These are phyloP conservation scores for Microtus pennsylvanicus DNA, from an alignment of 2,113 vertebrate species.

Conservation along the genomic window DNA sequence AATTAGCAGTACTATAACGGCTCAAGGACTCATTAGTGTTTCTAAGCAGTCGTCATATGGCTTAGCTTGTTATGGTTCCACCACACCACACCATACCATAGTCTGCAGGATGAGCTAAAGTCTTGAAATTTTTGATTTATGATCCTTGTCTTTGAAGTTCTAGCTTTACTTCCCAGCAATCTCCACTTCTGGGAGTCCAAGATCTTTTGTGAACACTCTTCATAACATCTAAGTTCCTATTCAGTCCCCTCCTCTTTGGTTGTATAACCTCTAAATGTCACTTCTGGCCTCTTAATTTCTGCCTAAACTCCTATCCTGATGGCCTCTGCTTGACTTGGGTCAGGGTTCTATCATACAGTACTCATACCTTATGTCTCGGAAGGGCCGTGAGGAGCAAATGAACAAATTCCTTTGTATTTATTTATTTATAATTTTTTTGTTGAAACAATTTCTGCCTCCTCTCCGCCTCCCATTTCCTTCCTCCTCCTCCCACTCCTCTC, in stretches of 20 bases:
- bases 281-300: not conserved
- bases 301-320: not conserved
- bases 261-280: not conserved
- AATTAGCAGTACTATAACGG: not conserved
- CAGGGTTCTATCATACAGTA: not conserved
- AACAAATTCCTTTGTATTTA: not conserved
- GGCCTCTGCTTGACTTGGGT: conserved; percentile 11
- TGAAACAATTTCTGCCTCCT: too few relatives aligned
- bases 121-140: not conserved
- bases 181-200: not conserved
- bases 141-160: not conserved
- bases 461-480: too few relatives aligned
- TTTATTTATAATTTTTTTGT: too few relatives aligned
- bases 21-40: conserved; percentile 15
- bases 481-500: too few relatives aligned
- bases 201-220: not conserved
- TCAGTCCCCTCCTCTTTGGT: not conserved
- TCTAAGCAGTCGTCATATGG: conserved; percentile 5
- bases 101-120: conserved; percentile 24
- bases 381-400: not conserved
- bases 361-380: not conserved
- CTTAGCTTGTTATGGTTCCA: conserved; percentile 10
- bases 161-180: conserved; percentile 2
- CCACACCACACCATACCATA: not conserved
- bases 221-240: not conserved